A percentile compares a stretch with the other conserved stretches of the same genome.
These are phyloP conservation scores for Galeopterus variegatus DNA, from an alignment of 2,113 vertebrate species.

Conservation along the genomic window DNA sequence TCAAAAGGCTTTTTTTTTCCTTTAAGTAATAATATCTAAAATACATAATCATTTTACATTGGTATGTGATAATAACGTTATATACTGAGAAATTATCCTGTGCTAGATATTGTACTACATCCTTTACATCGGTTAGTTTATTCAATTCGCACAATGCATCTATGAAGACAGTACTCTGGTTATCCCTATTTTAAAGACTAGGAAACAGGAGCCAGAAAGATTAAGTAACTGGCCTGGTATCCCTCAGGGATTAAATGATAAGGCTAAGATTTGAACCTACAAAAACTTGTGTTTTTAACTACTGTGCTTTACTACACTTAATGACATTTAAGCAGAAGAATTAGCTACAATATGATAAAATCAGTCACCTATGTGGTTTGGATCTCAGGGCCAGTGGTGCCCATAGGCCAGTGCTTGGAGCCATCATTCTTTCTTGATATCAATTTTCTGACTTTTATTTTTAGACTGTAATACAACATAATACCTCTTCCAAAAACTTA, in stretches of 20 bases:
- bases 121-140: not conserved
- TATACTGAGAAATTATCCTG: not conserved
- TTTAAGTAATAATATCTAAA: slow-evolving; percentile 11
- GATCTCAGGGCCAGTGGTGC: not conserved
- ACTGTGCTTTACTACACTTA: not conserved
- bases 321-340: not conserved
- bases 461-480: not conserved
- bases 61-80: not conserved
- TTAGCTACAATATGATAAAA: not conserved
- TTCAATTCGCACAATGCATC: not conserved
- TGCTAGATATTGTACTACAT: not conserved
- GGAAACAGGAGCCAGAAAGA: not conserved
- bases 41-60: not conserved
- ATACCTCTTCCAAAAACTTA: not conserved
- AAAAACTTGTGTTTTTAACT: not conserved
- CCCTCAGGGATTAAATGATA: not conserved
- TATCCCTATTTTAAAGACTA: not conserved
- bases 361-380: not conserved
- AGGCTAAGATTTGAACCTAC: not conserved
- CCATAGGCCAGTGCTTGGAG: not conserved
- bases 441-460: slow-evolving; percentile 1
- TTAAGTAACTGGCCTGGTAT: not conserved
- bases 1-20: not conserved
- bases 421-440: not conserved
- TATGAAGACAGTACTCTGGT: not conserved